Conservation (phyloP, 2,888 invertebrate species). For the Hemicrepidius hirtus region DNA sequence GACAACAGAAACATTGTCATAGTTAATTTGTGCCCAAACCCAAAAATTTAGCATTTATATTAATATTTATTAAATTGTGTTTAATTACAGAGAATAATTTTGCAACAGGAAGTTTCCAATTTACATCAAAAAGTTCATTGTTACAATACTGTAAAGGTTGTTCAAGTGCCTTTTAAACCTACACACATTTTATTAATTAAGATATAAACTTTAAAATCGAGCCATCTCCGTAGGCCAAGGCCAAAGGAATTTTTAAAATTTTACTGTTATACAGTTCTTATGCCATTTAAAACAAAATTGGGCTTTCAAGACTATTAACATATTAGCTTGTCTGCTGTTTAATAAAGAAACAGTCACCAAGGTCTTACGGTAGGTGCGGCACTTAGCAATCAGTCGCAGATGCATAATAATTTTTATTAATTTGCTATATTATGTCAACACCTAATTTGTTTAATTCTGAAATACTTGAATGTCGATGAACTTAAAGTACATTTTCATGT, state of each 20-base stretch:
- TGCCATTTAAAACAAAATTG: constrained; percentile 27
- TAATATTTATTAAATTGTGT: too few species aligned
- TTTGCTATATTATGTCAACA: constrained; percentile 27
- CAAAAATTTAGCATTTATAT: too few species aligned
- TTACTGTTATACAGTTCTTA: constrained; percentile 14
- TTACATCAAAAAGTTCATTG: constrained; percentile 15
- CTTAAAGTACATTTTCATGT: constrained; percentile 34
- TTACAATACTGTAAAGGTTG: constrained; percentile 21
- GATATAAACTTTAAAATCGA: constrained; percentile 15
- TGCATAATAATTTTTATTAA: constrained; percentile 27
- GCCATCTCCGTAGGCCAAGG: constrained; percentile 31
- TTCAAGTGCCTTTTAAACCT: constrained; percentile 27
- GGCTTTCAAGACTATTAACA: constrained; percentile 1
- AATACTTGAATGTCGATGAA: constrained; percentile 35
- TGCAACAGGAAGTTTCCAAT: background rate
- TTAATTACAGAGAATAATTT: background rate
- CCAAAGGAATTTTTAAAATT: constrained; percentile 9
- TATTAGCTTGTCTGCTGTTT: background rate
- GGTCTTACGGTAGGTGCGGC: constrained; percentile 19
- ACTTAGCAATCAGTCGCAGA: constrained; percentile 23
- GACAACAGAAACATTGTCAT: too few species aligned
- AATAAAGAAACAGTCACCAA: constrained; percentile 6
- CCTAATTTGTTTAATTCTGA: constrained; percentile 34
- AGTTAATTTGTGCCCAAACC: too few species aligned
- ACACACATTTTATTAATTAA: constrained; percentile 10